Conservation (phyloP, 1,140 invertebrate species). For the Protaetia brevitarsis region DNA sequence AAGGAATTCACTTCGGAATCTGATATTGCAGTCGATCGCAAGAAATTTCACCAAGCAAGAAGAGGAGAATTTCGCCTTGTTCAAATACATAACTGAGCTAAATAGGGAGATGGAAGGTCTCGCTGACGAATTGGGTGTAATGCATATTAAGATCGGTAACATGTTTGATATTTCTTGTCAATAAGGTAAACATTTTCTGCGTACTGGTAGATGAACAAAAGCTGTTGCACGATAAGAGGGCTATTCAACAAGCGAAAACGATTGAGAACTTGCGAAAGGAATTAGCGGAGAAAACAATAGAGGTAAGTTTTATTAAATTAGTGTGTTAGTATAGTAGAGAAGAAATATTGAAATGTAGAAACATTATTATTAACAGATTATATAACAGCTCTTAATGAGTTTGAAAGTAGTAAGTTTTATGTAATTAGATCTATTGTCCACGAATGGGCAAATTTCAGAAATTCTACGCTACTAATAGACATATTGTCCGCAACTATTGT, state of each 20-base stretch:
- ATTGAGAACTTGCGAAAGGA: slow-evolving; percentile 47
- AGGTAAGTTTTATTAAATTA: no score
- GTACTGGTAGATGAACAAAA: slow-evolving; percentile 46
- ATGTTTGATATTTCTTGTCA: background rate
- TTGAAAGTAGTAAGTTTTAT: no score
- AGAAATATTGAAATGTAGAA: no score
- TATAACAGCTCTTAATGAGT: no score
- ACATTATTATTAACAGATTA: no score
- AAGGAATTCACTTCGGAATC: slow-evolving; percentile 60
- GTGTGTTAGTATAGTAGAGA: no score
- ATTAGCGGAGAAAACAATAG: slow-evolving; percentile 45
- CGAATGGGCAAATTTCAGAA: no score
- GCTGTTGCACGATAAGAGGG: slow-evolving; percentile 49
- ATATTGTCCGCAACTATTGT: no score
- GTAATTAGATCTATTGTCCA: no score
- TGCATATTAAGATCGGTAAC: slow-evolving; percentile 35
- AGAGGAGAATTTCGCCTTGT: slow-evolving; percentile 87
- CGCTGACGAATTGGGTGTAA: slow-evolving; percentile 35
- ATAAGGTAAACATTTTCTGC: background rate
- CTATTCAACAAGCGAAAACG: slow-evolving; percentile 52
- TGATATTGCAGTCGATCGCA: slow-evolving; percentile 51
- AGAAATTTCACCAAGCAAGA: slow-evolving; percentile 79
- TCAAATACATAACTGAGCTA: slow-evolving; percentile 89
- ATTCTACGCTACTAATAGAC: no score
- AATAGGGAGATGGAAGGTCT: slow-evolving; percentile 77